These are phyloP conservation scores for Austrolebias charrua DNA, from an alignment of 2,797 vertebrate genomes.

Conservation along the genomic window DNA sequence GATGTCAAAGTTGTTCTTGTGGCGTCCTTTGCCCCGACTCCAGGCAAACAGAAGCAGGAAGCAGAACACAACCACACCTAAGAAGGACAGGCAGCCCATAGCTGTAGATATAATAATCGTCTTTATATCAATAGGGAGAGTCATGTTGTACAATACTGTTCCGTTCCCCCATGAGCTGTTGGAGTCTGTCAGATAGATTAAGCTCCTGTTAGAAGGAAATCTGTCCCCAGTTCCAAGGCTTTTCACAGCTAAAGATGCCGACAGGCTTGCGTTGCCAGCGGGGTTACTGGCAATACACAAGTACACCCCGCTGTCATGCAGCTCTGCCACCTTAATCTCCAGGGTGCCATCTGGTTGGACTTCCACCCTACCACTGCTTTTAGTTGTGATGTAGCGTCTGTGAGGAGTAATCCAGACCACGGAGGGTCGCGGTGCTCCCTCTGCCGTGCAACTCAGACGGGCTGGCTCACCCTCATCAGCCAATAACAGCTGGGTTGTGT, in stretches of 20 bases:
- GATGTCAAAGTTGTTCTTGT: slow-evolving; percentile 98
- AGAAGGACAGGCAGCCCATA: slow-evolving; percentile 99
- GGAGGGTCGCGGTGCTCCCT: slow-evolving; percentile 89
- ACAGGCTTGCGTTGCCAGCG: slow-evolving; percentile 93
- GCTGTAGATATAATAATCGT: slow-evolving; percentile 98
- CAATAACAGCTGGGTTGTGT: slow-evolving; percentile 87
- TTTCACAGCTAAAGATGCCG: slow-evolving; percentile 90
- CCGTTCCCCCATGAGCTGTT: slow-evolving; percentile 92
- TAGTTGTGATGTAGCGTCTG: slow-evolving; percentile 87
- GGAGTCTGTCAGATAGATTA: slow-evolving; percentile 88
- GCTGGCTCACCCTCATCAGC: slow-evolving; percentile 94
- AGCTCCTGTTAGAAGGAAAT: slow-evolving; percentile 94
- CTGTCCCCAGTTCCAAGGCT: slow-evolving; percentile 86
- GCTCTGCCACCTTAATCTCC: slow-evolving; percentile 91
- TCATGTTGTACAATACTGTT: slow-evolving; percentile 89
- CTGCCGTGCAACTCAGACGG: slow-evolving; percentile 88
- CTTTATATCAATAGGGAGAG: slow-evolving; percentile 95
- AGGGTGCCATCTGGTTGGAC: slow-evolving; percentile 90
- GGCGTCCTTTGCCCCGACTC: slow-evolving; percentile 97
- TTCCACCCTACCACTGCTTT: slow-evolving; percentile 91
- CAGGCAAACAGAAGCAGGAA: slow-evolving; percentile 97
- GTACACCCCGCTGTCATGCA: slow-evolving; percentile 94
- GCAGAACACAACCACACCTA: slow-evolving; percentile 97
- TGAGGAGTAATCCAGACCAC: slow-evolving; percentile 95
- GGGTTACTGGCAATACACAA: slow-evolving; percentile 95